Conservation (phyloP, 1,140 invertebrate genomes). For the Copidosoma floridanum region DNA sequence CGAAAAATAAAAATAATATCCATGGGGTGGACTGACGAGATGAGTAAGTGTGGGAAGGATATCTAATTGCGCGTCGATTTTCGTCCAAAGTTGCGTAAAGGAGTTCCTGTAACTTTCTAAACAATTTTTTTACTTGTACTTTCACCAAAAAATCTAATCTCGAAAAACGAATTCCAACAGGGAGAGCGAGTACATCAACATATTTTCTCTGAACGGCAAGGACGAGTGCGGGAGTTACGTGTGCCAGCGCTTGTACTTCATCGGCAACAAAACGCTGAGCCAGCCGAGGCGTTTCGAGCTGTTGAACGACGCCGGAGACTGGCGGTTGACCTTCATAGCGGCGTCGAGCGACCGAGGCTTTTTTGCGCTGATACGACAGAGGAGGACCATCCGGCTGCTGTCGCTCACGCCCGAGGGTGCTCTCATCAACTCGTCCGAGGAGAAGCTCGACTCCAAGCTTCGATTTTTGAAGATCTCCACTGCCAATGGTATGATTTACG, state of each 20-base stretch:
- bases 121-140: too few species aligned
- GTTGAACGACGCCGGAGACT: not conserved
- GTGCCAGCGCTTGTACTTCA: not conserved
- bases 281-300: not conserved
- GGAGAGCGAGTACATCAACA: not conserved
- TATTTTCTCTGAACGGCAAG: slow-evolving; percentile 1
- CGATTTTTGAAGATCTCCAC: not conserved
- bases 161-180: too few species aligned
- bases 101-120: too few species aligned
- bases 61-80: too few species aligned
- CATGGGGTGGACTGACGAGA: too few species aligned
- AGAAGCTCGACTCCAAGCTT: not conserved
- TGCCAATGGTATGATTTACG: too few species aligned
- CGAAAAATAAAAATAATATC: too few species aligned
- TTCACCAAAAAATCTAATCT: too few species aligned
- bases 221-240: not conserved
- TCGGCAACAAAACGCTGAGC: not conserved
- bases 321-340: not conserved
- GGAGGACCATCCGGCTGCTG: not conserved
- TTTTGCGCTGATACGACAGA: not conserved
- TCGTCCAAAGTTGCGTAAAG: too few species aligned
- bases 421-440: not conserved
- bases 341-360: not conserved
- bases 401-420: not conserved
- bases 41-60: too few species aligned